Base-by-base conservation (phyloP, 2,888 invertebrate genomes). In the Scaeva pyrastri region DNA sequence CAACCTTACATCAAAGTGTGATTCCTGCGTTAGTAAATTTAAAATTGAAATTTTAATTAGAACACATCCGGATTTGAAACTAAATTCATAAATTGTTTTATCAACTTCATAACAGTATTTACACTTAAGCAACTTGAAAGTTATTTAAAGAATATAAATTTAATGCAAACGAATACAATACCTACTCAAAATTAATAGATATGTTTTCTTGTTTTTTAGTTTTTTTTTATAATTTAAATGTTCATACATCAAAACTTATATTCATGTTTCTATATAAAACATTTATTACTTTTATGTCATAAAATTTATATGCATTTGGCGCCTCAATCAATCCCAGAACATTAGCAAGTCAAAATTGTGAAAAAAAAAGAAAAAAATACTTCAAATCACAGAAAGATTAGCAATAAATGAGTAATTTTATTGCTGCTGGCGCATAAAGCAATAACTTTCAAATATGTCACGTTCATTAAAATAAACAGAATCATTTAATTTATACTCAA, bases 241-340 rank as follows among this genome's bases (percentile, higher is more conserved):
- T 8, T 8, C 31, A 7, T 7, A 26, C 52, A 23, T 14, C 23
- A 23, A 6, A 21, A 52, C 50, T 21, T 12, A 52, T 12, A 7
- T n/a, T n/a, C 14, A 31, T 31, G 31, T 31, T 7, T 8, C 31
- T 31, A 7, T 31, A 31, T 31, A 23, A 23, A 52, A 52, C 23
- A 43, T 62, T 62, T 41, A 62, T 41, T 62, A 58, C 56, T 43
- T 41, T 12, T 21, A n/a, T 14, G 21, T 62, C 41, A 62, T 62
- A 43, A 41, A 62, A 23, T 62, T 62, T 41, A 62, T 43, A 62
- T 62, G 60, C 60, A 41, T 10, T 62, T 62, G 60, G 60, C 60
- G 60, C 60, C 60, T 31, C 31, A n/a, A n/a, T n/a, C 31, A 8
- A 7, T 31, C 23, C 52, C 52, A 50, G 21, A 12, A 50, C 12